Conservation (phyloP, 2,888 invertebrate species). For the Melanargia galathea region DNA sequence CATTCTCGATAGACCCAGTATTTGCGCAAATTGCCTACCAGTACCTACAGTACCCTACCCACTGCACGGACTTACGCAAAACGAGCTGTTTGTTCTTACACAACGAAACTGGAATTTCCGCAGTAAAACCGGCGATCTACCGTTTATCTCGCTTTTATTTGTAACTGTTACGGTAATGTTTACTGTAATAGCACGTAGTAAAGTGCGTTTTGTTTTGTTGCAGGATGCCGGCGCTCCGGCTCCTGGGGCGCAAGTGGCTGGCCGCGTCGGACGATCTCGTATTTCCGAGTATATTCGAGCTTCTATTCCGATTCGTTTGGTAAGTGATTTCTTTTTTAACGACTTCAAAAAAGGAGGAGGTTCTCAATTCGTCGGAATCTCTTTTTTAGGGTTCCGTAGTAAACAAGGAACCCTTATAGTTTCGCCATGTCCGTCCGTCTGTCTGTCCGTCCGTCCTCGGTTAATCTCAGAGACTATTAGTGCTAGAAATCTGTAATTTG, state of each 20-base stretch:
- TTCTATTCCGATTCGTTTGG: conserved; percentile 87
- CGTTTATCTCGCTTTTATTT: conserved; percentile 23
- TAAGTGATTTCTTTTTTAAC: conserved; percentile 64
- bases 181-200: conserved; percentile 22
- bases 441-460: too few species aligned
- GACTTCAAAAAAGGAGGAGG: too few species aligned
- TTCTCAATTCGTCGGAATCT: too few species aligned
- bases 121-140: conserved; percentile 18
- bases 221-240: conserved; percentile 93
- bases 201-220: conserved; percentile 49
- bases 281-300: conserved; percentile 91
- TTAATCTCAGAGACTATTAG: too few species aligned
- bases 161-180: conserved; percentile 7
- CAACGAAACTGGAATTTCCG: conserved; percentile 36
- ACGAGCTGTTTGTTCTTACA: conserved; percentile 41
- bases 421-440: too few species aligned
- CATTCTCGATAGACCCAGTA: conserved; percentile 6
- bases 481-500: too few species aligned
- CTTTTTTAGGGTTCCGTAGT: too few species aligned
- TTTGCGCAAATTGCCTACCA: conserved; percentile 27
- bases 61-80: conserved; percentile 43
- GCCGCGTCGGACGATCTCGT: conserved; percentile 96
- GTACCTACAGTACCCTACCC: too few species aligned
- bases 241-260: conserved; percentile 94
- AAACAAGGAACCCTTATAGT: too few species aligned